Evolutionary conservation across 2,888 invertebrate species (phyloP).

Genomic region (Callimorpha dominula): DNA sequence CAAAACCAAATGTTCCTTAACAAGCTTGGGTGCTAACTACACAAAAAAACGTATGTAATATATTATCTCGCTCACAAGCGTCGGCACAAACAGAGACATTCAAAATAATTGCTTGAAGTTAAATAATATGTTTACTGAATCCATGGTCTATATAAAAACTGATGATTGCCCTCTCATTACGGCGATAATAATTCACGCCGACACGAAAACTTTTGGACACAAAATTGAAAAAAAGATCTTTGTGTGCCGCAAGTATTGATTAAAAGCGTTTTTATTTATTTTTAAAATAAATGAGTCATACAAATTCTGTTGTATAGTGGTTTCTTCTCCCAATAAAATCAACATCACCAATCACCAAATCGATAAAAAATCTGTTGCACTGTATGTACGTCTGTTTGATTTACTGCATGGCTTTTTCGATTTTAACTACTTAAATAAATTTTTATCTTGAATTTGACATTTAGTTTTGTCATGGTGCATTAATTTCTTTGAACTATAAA

Average conservation of each 20-base stretch:
- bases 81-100: constrained; percentile 15
- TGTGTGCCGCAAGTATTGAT: constrained; percentile 29
- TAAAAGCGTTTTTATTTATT: constrained; percentile 10
- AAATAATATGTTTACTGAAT: constrained; percentile 42
- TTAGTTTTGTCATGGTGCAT: too few species aligned
- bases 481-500: too few species aligned
- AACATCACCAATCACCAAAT: neutral
- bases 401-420: neutral
- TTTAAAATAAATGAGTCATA: neutral
- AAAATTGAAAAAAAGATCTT: constrained; percentile 52
- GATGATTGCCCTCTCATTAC: constrained; percentile 63
- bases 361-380: neutral
- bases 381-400: neutral
- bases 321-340: neutral
- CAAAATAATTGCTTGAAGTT: constrained; percentile 31
- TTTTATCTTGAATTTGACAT: too few species aligned
- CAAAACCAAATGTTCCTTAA: neutral
- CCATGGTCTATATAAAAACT: constrained; percentile 50
- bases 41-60: neutral
- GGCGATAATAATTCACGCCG: constrained; percentile 64
- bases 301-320: neutral
- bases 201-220: constrained; percentile 63
- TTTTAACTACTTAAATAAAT: neutral
- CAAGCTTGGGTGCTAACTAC: neutral
- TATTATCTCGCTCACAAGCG: neutral